Base-by-base conservation (phyloP, 2,797 vertebrate species). In the Rousettus madagascariensis region DNA sequence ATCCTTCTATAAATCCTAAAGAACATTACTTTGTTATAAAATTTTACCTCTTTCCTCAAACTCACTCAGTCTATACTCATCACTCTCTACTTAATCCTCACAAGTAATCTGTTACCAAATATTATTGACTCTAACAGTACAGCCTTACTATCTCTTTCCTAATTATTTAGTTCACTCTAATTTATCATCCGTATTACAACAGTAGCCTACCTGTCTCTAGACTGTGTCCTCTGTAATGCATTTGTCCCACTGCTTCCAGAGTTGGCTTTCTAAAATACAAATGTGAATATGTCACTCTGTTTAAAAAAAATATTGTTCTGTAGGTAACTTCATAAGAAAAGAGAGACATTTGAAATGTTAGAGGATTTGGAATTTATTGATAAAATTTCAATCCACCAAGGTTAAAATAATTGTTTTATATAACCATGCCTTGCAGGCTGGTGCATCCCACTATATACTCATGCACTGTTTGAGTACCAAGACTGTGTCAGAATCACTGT, bases 361-460 rank as follows among this genome's bases (percentile, higher is more conserved):
- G 28, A 92, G 26, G 75, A 91, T 83, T 92, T 84, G 30, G 22
- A 36, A 7, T 63, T 88, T 85, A 80, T 85, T 83, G 75, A 53
- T 86, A 66, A 87, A 46, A 95, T 53, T 72, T 95, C 46, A 85
- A 95, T 80, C 91, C 24, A 2, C 22, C 77, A 38, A 33, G 3
- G 2, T 87, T 88, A 94, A 97, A 97, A 97, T 94, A 95, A 97
- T 93, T 95, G 49, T 68, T 97, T 95, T 87, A 78, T 28, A 66
- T 43, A 69, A 41, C n/a, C 57, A n/a, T 95, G 69, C 94, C 91
- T 1, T 0, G 95, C 80, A 95, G 30, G 87, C 95, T 0, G 0
- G 65, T 30, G 12, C 94, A 72, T 46, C 11, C 38, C 12, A 13
- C 8, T 51, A 8, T 9, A 61, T 26, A 41, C 30, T 22, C 26